Percentiles rank a stretch among this genome's conserved stretches.
phyloP scores from a whole-genome alignment of 1,140 invertebrate species.

The Globodera rostochiensis region DNA sequence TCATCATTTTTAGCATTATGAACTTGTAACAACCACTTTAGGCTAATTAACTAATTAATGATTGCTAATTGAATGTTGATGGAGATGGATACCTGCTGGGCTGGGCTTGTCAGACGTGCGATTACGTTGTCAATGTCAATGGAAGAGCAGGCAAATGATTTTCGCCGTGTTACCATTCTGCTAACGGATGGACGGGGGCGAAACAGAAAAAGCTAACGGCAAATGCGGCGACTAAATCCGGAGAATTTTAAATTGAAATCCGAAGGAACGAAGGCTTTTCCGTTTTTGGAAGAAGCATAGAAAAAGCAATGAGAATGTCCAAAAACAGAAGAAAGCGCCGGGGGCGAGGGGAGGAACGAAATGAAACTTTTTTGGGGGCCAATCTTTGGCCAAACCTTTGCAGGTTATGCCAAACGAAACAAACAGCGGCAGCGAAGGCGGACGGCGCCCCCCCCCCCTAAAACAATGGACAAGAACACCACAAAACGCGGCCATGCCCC shows the following conservation, averaged over 20 bases:
- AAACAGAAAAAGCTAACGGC: neutral
- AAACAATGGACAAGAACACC: too few species aligned
- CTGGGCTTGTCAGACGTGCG: slow-evolving; percentile 1
- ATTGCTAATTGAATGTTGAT: neutral
- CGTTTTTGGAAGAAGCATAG: neutral
- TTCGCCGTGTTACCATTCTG: slow-evolving; percentile 29
- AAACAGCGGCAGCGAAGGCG: too few species aligned
- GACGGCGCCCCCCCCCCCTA: too few species aligned
- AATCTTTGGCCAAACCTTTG: too few species aligned
- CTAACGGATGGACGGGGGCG: neutral
- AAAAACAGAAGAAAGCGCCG: neutral
- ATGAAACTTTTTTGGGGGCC: too few species aligned
- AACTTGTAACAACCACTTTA: neutral
- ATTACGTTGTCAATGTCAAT: slow-evolving; percentile 26
- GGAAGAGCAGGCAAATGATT: slow-evolving; percentile 20
- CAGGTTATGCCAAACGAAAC: too few species aligned
- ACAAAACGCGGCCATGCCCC: too few species aligned
- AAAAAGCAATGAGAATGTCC: neutral
- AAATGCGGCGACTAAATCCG: neutral
- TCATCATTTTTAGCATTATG: too few species aligned
- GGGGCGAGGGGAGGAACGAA: neutral
- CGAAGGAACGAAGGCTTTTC: neutral
- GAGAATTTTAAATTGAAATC: neutral
- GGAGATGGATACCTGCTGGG: neutral
- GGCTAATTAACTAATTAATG: neutral